Conservation (phyloP, 1,140 invertebrate species). For the Papilio machaon region DNA sequence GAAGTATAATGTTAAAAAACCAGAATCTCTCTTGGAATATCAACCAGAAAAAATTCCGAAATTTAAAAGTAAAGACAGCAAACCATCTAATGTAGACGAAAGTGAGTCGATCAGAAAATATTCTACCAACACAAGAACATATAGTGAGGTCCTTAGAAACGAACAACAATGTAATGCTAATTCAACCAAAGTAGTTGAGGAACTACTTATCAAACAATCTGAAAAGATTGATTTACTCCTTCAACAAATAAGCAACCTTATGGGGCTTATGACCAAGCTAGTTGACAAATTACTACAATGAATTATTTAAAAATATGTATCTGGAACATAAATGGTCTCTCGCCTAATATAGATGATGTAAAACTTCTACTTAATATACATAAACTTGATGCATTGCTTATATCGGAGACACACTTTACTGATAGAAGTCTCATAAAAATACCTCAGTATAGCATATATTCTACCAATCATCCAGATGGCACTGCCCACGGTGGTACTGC, state of each 20-base stretch:
- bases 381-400: too few relatives aligned
- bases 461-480: too few relatives aligned
- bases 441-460: too few relatives aligned
- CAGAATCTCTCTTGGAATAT: neutral
- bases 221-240: slow-evolving; percentile 11
- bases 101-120: neutral
- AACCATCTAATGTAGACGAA: neutral
- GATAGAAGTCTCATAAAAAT: too few relatives aligned
- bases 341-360: too few relatives aligned
- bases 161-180: neutral
- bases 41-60: neutral
- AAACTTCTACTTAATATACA: too few relatives aligned
- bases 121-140: neutral
- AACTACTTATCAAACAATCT: slow-evolving; percentile 9
- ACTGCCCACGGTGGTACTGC: too few relatives aligned
- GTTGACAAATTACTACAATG: neutral
- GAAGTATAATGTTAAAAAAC: neutral
- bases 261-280: neutral
- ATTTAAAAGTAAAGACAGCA: neutral
- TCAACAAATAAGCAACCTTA: neutral
- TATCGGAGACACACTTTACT: too few relatives aligned
- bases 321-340: too few relatives aligned
- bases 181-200: slow-evolving; percentile 1
- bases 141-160: slow-evolving; percentile 5
- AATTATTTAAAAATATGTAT: too few relatives aligned